Conservation (phyloP, 2,888 invertebrate species). For the Masnerella sp. region DNA sequence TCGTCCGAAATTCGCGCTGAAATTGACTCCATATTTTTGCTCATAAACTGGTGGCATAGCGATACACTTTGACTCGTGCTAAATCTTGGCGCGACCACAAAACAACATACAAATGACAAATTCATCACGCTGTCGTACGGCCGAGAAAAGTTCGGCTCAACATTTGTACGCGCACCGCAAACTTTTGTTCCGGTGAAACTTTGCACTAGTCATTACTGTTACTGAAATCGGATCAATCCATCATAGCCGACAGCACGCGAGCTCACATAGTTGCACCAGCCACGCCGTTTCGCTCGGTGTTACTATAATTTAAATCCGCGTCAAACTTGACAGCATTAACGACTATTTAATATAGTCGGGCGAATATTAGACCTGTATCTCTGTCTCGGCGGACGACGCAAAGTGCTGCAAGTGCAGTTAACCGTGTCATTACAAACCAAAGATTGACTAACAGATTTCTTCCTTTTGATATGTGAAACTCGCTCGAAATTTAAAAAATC, state of each 20-base stretch:
- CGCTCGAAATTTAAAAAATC: no score
- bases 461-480: background rate
- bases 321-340: slow-evolving; percentile 14
- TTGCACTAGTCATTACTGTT: slow-evolving; percentile 31
- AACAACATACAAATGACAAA: slow-evolving; percentile 7
- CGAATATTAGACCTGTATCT: slow-evolving; percentile 1
- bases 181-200: slow-evolving; percentile 32
- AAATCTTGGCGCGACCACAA: slow-evolving; percentile 4
- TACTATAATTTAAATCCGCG: slow-evolving; percentile 19
- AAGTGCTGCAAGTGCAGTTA: background rate
- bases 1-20: no score
- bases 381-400: background rate
- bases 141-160: slow-evolving; percentile 3
- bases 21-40: no score
- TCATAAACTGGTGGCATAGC: background rate
- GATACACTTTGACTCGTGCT: background rate
- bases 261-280: background rate
- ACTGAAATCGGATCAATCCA: slow-evolving; percentile 50
- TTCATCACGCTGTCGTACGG: slow-evolving; percentile 11
- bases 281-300: background rate
- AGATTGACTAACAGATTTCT: background rate
- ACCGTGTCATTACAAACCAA: background rate
- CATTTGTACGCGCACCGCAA: slow-evolving; percentile 22
- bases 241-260: slow-evolving; percentile 38
- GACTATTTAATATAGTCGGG: slow-evolving; percentile 22